phyloP scores from a whole-genome alignment of 2,113 vertebrate species.

The Phalacrocorax carbo region DNA sequence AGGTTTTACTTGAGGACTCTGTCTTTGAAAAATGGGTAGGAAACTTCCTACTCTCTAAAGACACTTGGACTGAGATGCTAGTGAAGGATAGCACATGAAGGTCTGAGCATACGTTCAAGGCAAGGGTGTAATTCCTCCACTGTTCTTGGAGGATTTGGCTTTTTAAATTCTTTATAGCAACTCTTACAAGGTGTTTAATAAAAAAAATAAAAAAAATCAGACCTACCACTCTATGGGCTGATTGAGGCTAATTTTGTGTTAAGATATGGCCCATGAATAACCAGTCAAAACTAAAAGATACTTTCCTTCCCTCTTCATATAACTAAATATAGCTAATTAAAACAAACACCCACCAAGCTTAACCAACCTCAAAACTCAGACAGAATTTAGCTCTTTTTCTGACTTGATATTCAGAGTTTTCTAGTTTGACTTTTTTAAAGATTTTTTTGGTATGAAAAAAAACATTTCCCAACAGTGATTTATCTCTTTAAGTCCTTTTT shows the following conservation, averaged over 20 bases:
- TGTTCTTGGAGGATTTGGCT: not conserved
- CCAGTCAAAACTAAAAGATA: not conserved
- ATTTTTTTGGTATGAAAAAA: not conserved
- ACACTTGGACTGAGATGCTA: not conserved
- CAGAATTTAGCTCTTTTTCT: not conserved
- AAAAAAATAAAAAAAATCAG: not conserved
- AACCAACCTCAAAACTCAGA: not conserved
- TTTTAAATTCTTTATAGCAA: not conserved
- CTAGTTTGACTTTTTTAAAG: not conserved
- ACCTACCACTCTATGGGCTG: too few relatives aligned
- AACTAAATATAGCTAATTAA: not conserved
- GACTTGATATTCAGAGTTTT: not conserved
- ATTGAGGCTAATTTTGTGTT: not conserved
- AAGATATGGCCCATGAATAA: not conserved
- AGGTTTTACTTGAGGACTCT: not conserved
- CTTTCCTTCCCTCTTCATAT: not conserved
- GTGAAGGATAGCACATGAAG: not conserved
- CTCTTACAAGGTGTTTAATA: not conserved
- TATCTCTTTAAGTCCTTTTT: not conserved
- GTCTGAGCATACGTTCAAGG: not conserved
- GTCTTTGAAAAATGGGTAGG: not conserved
- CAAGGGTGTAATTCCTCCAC: not conserved
- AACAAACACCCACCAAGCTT: rapidly evolving
- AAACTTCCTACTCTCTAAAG: not conserved
- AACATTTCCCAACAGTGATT: not conserved